phyloP scores from a whole-genome alignment of 1,140 invertebrate species.

The Carposina sasakii region DNA sequence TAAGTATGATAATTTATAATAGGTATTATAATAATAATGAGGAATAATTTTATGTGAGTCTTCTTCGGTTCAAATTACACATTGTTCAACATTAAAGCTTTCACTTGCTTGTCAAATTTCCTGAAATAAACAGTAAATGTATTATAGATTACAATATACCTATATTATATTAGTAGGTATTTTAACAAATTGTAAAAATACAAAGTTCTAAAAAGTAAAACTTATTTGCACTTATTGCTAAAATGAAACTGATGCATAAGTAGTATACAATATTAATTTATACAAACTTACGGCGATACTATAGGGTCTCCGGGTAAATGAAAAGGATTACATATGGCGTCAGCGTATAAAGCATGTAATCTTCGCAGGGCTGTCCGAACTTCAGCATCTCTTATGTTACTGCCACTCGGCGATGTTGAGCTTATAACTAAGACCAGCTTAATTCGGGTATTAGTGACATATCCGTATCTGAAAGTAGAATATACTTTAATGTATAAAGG shows the following conservation, averaged over 20 bases:
- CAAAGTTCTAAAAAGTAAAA: too few relatives aligned
- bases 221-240: not conserved
- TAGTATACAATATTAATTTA: conserved; percentile 1
- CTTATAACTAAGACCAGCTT: conserved; percentile 97
- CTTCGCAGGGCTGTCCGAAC: conserved; percentile 93
- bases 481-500: too few relatives aligned
- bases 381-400: conserved; percentile 93
- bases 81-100: conserved; percentile 74
- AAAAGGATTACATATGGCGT: conserved; percentile 96
- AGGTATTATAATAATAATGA: too few relatives aligned
- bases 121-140: conserved; percentile 63
- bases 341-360: conserved; percentile 91
- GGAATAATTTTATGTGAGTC: too few relatives aligned
- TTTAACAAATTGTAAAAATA: too few relatives aligned
- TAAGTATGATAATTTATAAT: too few relatives aligned
- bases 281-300: conserved; percentile 80
- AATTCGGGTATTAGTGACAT: conserved; percentile 97
- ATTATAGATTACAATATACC: conserved; percentile 13
- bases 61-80: too few relatives aligned
- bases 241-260: not conserved
- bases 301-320: conserved; percentile 91
- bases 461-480: conserved; percentile 86
- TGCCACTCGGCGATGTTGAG: conserved; percentile 91
- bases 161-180: too few relatives aligned
- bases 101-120: conserved; percentile 76